Evolutionary conservation across 2,888 invertebrate genomes (phyloP), one percentile per base, ranked within the genome.

Genomic region (Drosophila cracens): DNA sequence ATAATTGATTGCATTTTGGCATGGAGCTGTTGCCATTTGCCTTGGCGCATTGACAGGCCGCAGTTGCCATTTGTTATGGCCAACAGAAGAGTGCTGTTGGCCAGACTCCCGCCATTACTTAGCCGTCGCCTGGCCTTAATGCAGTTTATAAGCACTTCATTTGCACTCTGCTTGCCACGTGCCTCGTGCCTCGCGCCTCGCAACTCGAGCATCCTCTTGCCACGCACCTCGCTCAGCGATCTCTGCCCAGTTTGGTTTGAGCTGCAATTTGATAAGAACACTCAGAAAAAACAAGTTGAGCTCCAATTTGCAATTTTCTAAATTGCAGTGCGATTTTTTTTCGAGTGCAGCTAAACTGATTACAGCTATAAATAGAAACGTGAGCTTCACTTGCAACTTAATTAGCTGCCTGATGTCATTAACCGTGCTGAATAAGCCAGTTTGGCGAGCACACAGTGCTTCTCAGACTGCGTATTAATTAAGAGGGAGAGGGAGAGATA

Each of bases 1-100:
- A 80, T 85, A 87, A 82, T 85, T 85, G 83, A 86, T 86, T 87
- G 80, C 85, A 80, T 81, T 87, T 83, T 76, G 79, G 70, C 85
- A 83, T 86, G 84, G 66, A 89, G 86, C 83, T 78, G 82, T 74
- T 72, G 69, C 74, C 81, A 73, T 43, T 65, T 59, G 34, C 51
- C 11, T 25, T 38, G 29, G 27, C 38, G 68, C 52, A 69, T 62
- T 59, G 69, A 38, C 74, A 62, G 38, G 59, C 73, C 62, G 59
- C 73, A 70, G 66, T 56, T 72, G 74, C 67, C 81, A 84, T 82
- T 87, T 82, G 70, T 84, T 83, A 70, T 81, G 73, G 68, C 29
- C 43, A 46, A 66, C 59, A 74, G 63, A 61, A 56, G 70, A 27
- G 40, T 69, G 49, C 64, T 49, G 52, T 49, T 40, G 3, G 56